These are phyloP conservation scores for Spatulosminthurus flaviceps DNA, from an alignment of 2,888 invertebrate species.

Conservation along the genomic window DNA sequence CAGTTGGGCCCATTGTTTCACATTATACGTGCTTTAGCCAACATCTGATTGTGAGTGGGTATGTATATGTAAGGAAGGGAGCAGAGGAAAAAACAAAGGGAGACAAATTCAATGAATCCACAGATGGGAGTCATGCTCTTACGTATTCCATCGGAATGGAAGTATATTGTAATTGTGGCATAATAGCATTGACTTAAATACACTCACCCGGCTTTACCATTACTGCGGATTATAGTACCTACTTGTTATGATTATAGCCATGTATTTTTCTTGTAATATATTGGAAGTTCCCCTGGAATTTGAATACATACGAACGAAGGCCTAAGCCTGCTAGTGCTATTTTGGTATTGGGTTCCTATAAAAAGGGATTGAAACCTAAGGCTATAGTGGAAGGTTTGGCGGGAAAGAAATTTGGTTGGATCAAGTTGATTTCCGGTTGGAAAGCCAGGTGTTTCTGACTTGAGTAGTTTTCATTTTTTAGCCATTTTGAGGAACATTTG, in stretches of 20 bases:
- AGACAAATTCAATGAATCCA: neutral
- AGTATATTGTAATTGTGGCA: constrained; percentile 3
- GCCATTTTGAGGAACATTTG: constrained; percentile 52
- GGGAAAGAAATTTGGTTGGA: constrained; percentile 32
- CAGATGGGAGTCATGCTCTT: constrained; percentile 4
- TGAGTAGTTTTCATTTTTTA: constrained; percentile 40
- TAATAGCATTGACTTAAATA: neutral
- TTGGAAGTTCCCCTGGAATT: neutral
- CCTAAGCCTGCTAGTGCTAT: no score
- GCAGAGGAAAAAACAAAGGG: neutral
- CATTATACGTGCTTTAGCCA: neutral
- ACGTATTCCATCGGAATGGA: neutral
- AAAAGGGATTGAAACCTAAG: no score
- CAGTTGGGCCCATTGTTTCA: constrained; percentile 13
- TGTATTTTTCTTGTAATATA: no score
- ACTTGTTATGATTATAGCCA: no score
- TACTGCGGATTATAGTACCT: no score
- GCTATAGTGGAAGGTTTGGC: constrained; percentile 6
- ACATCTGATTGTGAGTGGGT: neutral
- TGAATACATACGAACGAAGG: constrained; percentile 11
- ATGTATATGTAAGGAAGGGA: neutral
- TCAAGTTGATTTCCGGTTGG: constrained; percentile 52
- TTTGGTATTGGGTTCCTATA: no score
- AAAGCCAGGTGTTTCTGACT: constrained; percentile 50
- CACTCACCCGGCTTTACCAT: neutral